Evolutionary conservation across 2,113 vertebrate genomes (phyloP).

Genomic region (Oreotrochilus melanogaster): DNA sequence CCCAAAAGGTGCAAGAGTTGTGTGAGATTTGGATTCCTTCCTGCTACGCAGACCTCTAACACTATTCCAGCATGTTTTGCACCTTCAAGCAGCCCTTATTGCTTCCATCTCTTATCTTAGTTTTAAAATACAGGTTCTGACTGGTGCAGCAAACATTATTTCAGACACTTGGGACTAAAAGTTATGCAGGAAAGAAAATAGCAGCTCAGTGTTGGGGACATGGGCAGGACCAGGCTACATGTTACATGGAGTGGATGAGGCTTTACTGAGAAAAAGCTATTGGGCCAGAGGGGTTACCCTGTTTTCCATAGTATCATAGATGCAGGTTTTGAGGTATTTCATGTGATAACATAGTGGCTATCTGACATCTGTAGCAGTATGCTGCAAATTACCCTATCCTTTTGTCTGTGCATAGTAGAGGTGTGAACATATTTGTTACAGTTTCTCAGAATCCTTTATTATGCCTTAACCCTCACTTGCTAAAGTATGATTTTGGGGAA

Average conservation of each 20-base stretch:
- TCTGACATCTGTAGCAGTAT: background rate
- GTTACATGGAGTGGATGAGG: background rate
- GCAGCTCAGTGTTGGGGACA: background rate
- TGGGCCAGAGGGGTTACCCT: background rate
- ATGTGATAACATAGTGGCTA: accelerated
- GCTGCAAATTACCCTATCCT: background rate
- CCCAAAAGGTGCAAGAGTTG: background rate
- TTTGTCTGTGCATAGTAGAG: background rate
- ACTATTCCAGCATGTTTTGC: background rate
- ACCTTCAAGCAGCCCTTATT: background rate
- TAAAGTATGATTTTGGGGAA: background rate
- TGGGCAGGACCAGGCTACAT: background rate
- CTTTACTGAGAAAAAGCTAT: accelerated
- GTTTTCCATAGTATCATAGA: background rate
- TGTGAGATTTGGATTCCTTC: background rate
- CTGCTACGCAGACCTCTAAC: background rate
- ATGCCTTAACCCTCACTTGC: background rate
- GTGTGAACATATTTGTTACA: background rate
- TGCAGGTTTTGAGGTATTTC: background rate
- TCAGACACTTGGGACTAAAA: background rate
- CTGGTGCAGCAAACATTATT: background rate
- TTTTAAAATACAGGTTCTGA: background rate
- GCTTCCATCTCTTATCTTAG: background rate
- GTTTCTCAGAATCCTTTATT: background rate
- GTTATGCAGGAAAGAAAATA: background rate